Conservation (phyloP, 2,888 invertebrate species). For the Cremastobaeus sp. region DNA sequence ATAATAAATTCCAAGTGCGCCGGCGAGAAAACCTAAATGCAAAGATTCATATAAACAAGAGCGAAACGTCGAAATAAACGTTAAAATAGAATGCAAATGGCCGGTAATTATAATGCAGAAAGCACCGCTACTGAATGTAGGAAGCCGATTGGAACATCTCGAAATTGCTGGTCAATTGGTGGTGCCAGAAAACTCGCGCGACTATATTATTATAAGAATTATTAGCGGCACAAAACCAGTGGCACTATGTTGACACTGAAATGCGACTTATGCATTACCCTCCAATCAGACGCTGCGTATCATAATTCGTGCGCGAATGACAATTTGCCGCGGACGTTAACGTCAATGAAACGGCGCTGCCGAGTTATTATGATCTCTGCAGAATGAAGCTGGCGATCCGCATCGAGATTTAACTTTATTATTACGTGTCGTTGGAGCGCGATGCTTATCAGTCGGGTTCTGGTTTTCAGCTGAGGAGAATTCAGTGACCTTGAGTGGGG, state of each 20-base stretch:
- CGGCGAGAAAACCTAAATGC: conserved; percentile 30
- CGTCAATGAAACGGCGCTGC: conserved; percentile 29
- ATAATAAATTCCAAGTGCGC: too few species aligned
- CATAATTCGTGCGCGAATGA: conserved; percentile 28
- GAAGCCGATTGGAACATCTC: conserved; percentile 7
- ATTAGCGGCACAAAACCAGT: conserved; percentile 19
- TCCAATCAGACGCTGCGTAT: conserved; percentile 61
- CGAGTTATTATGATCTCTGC: conserved; percentile 69
- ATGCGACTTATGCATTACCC: conserved; percentile 40
- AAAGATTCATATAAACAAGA: conserved; percentile 18
- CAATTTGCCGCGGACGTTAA: conserved; percentile 23
- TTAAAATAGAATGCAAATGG: conserved; percentile 31
- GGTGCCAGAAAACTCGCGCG: conserved; percentile 4
- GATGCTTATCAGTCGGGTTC: conserved; percentile 15
- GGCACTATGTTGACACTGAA: conserved; percentile 19
- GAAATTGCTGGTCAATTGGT: conserved; percentile 32
- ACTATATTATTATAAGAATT: too few species aligned
- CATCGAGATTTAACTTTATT: conserved; percentile 13
- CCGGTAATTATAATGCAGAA: conserved; percentile 22
- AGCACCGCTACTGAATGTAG: conserved; percentile 8
- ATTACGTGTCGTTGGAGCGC: conserved; percentile 3
- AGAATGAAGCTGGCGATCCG: conserved; percentile 41
- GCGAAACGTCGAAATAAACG: conserved; percentile 17
- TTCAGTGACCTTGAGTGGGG: conserved; percentile 12
- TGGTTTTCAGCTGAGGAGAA: neutral